Percentiles rank a stretch among this genome's conserved stretches.
phyloP scores from a whole-genome alignment of 35 echinoderm and acorn worm species.

The Strongylocentrotus purpuratus region DNA sequence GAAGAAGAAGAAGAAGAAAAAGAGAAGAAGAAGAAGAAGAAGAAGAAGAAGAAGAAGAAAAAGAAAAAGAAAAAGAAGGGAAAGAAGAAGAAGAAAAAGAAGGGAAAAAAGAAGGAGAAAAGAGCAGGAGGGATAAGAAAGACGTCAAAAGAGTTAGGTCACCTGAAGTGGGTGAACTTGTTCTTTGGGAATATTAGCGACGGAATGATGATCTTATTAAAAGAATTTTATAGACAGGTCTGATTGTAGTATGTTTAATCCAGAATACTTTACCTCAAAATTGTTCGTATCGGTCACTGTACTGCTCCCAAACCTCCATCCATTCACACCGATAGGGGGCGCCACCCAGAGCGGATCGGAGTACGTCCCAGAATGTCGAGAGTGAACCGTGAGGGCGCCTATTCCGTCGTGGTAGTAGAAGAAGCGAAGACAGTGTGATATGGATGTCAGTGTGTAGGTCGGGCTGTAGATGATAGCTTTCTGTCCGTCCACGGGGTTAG shows the following conservation, averaged over 20 bases:
- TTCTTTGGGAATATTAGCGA: no score
- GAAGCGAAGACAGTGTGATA: slow-evolving; percentile 34
- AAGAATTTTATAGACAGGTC: no score
- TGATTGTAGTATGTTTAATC: background rate
- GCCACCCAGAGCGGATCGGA: slow-evolving; percentile 24
- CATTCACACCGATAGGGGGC: background rate
- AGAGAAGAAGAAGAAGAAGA: no score
- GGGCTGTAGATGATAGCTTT: background rate
- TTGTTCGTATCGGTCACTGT: background rate
- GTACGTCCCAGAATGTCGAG: background rate
- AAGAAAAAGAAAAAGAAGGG: no score
- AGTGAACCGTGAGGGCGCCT: slow-evolving; percentile 21
- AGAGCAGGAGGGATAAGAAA: no score
- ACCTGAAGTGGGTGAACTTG: no score
- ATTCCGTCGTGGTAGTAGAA: slow-evolving; percentile 14
- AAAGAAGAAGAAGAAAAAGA: no score
- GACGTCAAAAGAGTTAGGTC: no score
- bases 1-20: no score
- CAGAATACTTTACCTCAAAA: slow-evolving; percentile 1
- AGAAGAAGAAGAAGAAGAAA: no score
- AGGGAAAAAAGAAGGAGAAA: no score
- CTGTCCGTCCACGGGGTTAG: background rate
- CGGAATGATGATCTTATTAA: no score
- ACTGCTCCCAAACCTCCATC: background rate
- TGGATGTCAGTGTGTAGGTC: slow-evolving; percentile 21